Evolutionary conservation across 2,888 invertebrate genomes (phyloP).

Genomic region (Lordiphosa andalusiaca): DNA sequence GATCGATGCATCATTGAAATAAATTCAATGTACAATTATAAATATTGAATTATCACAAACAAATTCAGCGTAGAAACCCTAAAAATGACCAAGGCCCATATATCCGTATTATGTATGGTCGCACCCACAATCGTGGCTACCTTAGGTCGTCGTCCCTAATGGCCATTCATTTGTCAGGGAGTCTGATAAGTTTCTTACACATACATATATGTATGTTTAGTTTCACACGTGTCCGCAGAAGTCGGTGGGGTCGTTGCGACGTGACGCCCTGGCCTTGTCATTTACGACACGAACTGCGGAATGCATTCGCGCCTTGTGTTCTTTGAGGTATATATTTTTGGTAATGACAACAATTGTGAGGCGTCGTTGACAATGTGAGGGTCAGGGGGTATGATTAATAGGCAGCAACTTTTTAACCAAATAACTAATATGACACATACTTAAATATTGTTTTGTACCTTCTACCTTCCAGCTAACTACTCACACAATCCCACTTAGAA

Average conservation of each 20-base stretch:
- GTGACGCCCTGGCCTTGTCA: constrained; percentile 6
- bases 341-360: constrained; percentile 30
- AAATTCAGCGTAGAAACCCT: constrained; percentile 11
- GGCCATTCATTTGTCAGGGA: constrained; percentile 46
- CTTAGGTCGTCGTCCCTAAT: constrained; percentile 43
- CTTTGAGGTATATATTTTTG: constrained; percentile 18
- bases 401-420: neutral
- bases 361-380: constrained; percentile 31
- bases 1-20: neutral
- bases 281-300: constrained; percentile 31
- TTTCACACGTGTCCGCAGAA: constrained; percentile 44
- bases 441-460: neutral
- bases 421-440: constrained; percentile 3
- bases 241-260: constrained; percentile 2
- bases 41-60: neutral
- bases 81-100: constrained; percentile 1
- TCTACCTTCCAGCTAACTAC: neutral
- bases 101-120: constrained; percentile 16
- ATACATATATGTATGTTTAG: constrained; percentile 37
- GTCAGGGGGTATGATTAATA: constrained; percentile 34
- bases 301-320: constrained; percentile 28
- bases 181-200: constrained; percentile 48
- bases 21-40: no score
- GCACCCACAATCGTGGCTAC: constrained; percentile 12
- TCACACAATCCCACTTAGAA: constrained; percentile 15